Evolutionary conservation across 1,140 invertebrate species (phyloP).

Genomic region (Branchinecta lynchi): DNA sequence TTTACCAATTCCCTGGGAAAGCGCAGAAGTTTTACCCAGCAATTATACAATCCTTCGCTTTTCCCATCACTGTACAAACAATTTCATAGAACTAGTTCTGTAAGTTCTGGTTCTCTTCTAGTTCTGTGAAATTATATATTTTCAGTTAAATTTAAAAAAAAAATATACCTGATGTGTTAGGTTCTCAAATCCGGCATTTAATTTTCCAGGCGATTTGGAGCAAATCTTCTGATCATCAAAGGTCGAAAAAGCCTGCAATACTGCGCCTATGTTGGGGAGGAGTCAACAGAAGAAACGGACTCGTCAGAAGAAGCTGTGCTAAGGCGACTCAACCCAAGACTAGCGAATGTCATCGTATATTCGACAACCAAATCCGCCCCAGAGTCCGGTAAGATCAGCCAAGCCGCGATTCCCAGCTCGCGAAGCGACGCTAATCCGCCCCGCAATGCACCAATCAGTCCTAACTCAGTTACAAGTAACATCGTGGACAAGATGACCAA

Average conservation of each 20-base stretch:
- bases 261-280: slow-evolving; percentile 61
- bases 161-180: no score
- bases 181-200: no score
- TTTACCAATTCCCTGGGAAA: no score
- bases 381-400: slow-evolving; percentile 16
- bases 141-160: no score
- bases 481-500: background rate
- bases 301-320: slow-evolving; percentile 20
- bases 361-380: slow-evolving; percentile 24
- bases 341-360: slow-evolving; percentile 22
- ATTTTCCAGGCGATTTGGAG: slow-evolving; percentile 43
- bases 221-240: slow-evolving; percentile 52
- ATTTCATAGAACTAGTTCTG: no score
- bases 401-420: background rate
- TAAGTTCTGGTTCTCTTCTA: no score
- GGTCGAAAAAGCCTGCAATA: slow-evolving; percentile 57
- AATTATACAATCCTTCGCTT: no score
- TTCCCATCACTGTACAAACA: no score
- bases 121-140: no score
- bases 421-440: background rate
- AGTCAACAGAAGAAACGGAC: slow-evolving; percentile 52
- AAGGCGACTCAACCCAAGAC: slow-evolving; percentile 2
- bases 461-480: background rate
- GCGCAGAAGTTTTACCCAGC: no score
- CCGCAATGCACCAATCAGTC: slow-evolving; percentile 17